Base-by-base conservation (phyloP, 2,888 invertebrate species). In the Sturmia bella region DNA sequence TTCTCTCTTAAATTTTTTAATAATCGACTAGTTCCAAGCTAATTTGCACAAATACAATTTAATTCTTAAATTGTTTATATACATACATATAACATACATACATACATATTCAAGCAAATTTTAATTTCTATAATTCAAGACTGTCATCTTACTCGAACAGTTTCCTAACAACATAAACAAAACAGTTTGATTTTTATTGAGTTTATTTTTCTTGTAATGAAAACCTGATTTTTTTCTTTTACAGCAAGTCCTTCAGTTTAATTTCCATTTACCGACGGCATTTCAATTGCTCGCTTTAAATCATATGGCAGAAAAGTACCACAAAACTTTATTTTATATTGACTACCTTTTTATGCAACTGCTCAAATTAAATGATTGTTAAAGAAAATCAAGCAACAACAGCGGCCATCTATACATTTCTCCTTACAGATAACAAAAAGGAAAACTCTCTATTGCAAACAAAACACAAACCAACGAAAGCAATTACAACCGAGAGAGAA, bases 301-400 rank as follows among this genome's bases (percentile, higher is more conserved):
- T 74, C 19, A 57, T 39, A 48, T 50, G 15, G 27, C 19, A 64
- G 9, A 32, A 61, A 69, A 73, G 73, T 69, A 83, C 64, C 56
- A 56, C 39, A 50, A 54, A 72, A 41, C 32, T 32, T n/a, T 57
- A 50, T 13, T 6, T 19, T 41, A 13, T 52, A 12, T 1, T 21
- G 17, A 74, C 17, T 78, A 74, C 82, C 54, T 78, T 81, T 37
- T 27, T 59, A 45, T 78, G 74, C 80, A 81, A 76, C 80, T 68
- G 54, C 78, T 82, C 80, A 50, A 27, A 76, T 43, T 43, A 68
- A 81, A 66, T 70, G 57, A 19, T 66, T 74, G 41, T 68, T 50
- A 50, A 72, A 54, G 56, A 63, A 54, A 43, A 52, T 3, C 15
- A 59, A 41, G 15, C 66, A 61, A 43, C 56, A 64, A 63, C 59